Base-by-base conservation (phyloP, 1,140 invertebrate species). In the Oreohelix idahoensis region DNA sequence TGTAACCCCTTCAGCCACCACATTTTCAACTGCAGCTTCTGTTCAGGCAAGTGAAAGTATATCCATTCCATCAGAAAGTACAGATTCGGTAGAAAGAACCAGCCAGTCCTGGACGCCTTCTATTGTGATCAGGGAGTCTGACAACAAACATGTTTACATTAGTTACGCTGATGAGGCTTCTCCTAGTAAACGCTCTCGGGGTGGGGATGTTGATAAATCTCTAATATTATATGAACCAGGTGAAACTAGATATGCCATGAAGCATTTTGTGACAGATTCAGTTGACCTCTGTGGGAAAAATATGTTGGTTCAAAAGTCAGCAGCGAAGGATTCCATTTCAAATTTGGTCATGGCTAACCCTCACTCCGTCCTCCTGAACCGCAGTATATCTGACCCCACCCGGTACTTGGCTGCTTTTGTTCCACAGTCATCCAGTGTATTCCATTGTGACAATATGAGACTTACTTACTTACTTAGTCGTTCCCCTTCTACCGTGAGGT, bases 141-240 rank as follows among this genome's bases (percentile, higher is more conserved):
- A 85, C 74, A 83, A 85, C n/a, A 77, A 85, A 23, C 39, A 81
- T 45, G 51, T 87, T 15, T 80, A 84, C 32, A 84, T 84, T n/a
- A 58, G 58, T 35, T 79, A 79, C 51, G 15, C 1, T 8, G 38
- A 79, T 42, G 58, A 63, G 4, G 17, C 77, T 36, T 35, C 77
- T 42, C 32, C 49, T 45, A 79, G 36, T 35, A 35, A 69, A 38
- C 29, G 23, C 26, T 15, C 26, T 77, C 42, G 75, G 32, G 29
- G 36, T 1, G 2, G 4, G 10, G 53, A 58, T 2, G 53, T 23
- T 35, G 26, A 66, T 36, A 29, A 71, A 42, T 45, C n/a, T 26
- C 0, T 51, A 39, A 36, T 36, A 0, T 29, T 32, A 5, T 83
- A 58, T 79, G 75, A 83, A 83, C 38, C 36, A 26, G 75, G 63